Evolutionary conservation across 1,140 invertebrate genomes (phyloP).

Genomic region (Hycleus cichorii): DNA sequence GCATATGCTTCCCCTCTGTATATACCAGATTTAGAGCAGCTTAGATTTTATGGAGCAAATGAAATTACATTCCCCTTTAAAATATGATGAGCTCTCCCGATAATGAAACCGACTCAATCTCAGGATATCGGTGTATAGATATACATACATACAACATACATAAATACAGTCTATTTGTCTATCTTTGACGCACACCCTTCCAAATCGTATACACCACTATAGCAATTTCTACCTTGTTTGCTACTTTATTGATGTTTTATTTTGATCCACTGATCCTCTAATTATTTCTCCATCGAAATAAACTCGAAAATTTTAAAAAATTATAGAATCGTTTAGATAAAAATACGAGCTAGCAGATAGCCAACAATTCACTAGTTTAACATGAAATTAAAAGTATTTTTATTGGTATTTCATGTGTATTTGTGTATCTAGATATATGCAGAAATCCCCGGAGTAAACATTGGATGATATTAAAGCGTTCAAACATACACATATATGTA

Average conservation of each 20-base stretch:
- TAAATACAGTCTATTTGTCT: too few relatives aligned
- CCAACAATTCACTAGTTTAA: too few relatives aligned
- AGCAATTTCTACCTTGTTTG: too few relatives aligned
- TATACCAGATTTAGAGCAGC: constrained; percentile 39
- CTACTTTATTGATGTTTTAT: too few relatives aligned
- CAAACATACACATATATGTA: background rate
- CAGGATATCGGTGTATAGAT: constrained; percentile 18
- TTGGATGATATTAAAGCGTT: constrained; percentile 11
- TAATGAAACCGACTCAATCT: constrained; percentile 41
- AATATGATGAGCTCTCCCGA: constrained; percentile 42
- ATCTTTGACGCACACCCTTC: too few relatives aligned
- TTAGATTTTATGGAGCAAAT: constrained; percentile 45
- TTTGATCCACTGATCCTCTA: too few relatives aligned
- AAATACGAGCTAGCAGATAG: too few relatives aligned
- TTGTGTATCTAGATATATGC: background rate
- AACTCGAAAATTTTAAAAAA: too few relatives aligned
- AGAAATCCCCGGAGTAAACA: constrained; percentile 16
- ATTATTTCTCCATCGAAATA: too few relatives aligned
- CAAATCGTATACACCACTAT: too few relatives aligned
- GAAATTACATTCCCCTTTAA: constrained; percentile 44
- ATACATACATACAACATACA: background rate
- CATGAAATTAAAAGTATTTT: constrained; percentile 15
- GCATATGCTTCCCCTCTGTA: constrained; percentile 37
- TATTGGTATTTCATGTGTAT: constrained; percentile 4
- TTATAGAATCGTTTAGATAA: too few relatives aligned